A percentile compares a stretch with the other conserved stretches of the same genome.
phyloP scores from a whole-genome alignment of 2,888 invertebrate species.

The Xanthorhoe designata region DNA sequence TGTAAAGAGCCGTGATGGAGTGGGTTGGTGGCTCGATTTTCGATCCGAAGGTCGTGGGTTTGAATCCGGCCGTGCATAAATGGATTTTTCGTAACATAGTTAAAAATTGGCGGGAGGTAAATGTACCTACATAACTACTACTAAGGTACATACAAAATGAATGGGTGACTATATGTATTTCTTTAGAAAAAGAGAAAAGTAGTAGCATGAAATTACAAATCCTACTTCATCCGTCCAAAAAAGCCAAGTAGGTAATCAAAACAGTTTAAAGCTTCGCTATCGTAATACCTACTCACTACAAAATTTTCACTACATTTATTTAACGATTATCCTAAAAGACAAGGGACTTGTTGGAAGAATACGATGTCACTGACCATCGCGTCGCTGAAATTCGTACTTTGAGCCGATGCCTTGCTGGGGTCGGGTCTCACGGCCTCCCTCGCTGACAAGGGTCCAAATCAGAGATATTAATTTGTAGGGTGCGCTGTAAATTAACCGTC shows the following conservation, averaged over 20 bases:
- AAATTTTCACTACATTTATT: not conserved
- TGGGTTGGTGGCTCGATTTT: no score
- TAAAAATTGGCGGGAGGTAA: no score
- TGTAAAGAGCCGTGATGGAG: no score
- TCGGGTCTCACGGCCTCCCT: constrained; percentile 52
- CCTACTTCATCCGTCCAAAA: not conserved
- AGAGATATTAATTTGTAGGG: constrained; percentile 84
- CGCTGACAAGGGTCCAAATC: constrained; percentile 83
- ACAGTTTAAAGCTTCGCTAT: not conserved
- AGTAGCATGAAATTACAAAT: no score
- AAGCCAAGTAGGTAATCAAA: not conserved
- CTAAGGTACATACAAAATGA: no score
- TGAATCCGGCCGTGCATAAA: no score
- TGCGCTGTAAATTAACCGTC: constrained; percentile 80
- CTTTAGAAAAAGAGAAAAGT: no score
- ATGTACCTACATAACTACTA: no score
- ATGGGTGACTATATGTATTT: no score
- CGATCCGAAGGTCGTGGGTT: no score
- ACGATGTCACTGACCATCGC: constrained; percentile 2
- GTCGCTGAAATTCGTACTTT: constrained; percentile 42
- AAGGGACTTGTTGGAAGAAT: not conserved
- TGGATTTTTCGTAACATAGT: no score
- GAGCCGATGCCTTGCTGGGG: constrained; percentile 48
- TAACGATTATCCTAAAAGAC: not conserved
- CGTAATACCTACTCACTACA: not conserved